Percentiles rank a stretch among this genome's conserved stretches.
Evolutionary conservation across 2,113 vertebrate genomes (phyloP).

Genomic region (Onychorhynchus coronatus): DNA sequence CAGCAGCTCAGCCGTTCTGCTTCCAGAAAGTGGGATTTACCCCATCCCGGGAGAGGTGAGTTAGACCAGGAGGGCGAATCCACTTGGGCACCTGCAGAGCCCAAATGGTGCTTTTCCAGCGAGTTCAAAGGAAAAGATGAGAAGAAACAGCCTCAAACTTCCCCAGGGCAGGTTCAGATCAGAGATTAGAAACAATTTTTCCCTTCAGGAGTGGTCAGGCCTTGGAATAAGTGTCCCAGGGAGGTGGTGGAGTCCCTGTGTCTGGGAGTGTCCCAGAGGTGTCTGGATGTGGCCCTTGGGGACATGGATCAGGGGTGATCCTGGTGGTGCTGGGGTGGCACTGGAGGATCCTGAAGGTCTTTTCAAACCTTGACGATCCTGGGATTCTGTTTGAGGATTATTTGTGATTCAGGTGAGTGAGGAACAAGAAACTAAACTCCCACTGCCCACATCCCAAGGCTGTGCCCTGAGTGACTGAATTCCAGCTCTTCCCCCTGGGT

Average conservation of each 20-base stretch:
- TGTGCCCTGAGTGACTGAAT: accelerated
- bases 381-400: neutral
- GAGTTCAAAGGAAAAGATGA: neutral
- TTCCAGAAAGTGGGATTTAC: neutral
- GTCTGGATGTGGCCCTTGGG: neutral
- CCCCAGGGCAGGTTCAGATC: neutral
- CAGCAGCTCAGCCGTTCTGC: neutral
- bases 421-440: neutral
- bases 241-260: neutral
- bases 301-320: neutral
- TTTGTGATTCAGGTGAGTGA: neutral
- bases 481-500: neutral
- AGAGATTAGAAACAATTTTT: neutral
- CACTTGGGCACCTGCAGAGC: neutral
- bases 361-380: neutral
- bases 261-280: neutral
- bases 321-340: neutral
- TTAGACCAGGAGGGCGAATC: neutral
- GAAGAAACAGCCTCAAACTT: neutral
- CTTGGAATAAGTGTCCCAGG: neutral
- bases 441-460: accelerated
- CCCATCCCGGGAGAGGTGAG: neutral
- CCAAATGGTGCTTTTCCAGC: neutral
- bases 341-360: neutral
- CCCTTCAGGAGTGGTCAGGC: neutral